phyloP scores from a whole-genome alignment of 1,140 invertebrate species.

The Glossosoma conforme region DNA sequence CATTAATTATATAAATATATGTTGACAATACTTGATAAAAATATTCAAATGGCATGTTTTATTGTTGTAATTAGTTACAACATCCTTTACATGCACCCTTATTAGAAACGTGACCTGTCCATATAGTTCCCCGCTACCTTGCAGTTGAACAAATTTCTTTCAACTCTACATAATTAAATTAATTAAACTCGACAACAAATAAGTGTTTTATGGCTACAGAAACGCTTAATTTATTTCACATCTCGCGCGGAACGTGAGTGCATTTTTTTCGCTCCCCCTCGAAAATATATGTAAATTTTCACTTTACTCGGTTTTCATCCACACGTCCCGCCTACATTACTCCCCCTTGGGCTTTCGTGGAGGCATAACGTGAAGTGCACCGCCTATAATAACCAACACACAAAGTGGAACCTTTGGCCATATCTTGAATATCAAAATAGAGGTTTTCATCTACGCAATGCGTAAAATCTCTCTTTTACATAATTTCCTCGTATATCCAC shows the following conservation, averaged over 20 bases:
- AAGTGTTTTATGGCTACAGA: background rate
- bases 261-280: no score
- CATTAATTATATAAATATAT: background rate
- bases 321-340: background rate
- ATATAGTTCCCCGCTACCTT: background rate
- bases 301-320: no score
- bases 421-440: conserved; percentile 29
- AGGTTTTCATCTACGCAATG: conserved; percentile 15
- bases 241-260: no score
- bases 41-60: background rate
- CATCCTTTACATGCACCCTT: background rate
- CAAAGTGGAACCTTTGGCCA: conserved; percentile 9
- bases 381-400: conserved; percentile 10
- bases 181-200: background rate
- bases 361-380: conserved; percentile 6
- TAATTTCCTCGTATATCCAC: conserved; percentile 24
- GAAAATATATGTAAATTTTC: no score
- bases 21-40: background rate
- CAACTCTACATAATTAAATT: background rate
- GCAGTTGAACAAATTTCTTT: background rate
- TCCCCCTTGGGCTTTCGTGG: background rate
- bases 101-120: background rate
- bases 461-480: conserved; percentile 29
- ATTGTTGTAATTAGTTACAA: background rate
- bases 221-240: no score